These are phyloP conservation scores for Centropristis striata DNA, from an alignment of 2,113 vertebrate genomes.

Conservation along the genomic window DNA sequence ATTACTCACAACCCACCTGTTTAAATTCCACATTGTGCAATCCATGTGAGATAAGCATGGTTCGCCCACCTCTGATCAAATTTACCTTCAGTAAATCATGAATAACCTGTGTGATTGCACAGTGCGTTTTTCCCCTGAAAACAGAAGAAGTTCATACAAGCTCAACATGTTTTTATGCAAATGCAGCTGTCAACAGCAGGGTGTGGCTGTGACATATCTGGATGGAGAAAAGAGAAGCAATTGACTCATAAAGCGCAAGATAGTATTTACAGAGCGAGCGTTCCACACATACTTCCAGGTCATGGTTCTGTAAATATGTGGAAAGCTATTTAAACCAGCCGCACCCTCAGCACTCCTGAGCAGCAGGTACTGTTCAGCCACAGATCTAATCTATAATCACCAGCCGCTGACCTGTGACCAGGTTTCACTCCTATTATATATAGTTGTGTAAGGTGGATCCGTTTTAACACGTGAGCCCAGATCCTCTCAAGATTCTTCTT, in stretches of 20 bases:
- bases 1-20: neutral
- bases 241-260: neutral
- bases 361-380: neutral
- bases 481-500: neutral
- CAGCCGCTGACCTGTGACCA: conserved; percentile 2
- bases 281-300: conserved; percentile 54
- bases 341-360: conserved; percentile 32
- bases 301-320: conserved; percentile 34
- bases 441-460: neutral
- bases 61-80: neutral
- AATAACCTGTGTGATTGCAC: neutral
- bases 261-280: conserved; percentile 28
- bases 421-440: neutral
- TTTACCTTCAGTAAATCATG: neutral
- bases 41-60: conserved; percentile 7
- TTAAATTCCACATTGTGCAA: conserved; percentile 52
- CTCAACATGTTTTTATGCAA: neutral
- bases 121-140: neutral
- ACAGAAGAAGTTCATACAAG: neutral
- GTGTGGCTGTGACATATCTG: conserved; percentile 31
- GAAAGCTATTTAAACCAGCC: conserved; percentile 27
- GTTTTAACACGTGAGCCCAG: neutral
- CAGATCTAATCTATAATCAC: neutral
- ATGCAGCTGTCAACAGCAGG: conserved; percentile 6
- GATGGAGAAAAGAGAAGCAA: neutral